Evolutionary conservation across 2,888 invertebrate species (phyloP), one percentile per base, ranked within the genome.

Genomic region (Phragmatobia fuliginosa): DNA sequence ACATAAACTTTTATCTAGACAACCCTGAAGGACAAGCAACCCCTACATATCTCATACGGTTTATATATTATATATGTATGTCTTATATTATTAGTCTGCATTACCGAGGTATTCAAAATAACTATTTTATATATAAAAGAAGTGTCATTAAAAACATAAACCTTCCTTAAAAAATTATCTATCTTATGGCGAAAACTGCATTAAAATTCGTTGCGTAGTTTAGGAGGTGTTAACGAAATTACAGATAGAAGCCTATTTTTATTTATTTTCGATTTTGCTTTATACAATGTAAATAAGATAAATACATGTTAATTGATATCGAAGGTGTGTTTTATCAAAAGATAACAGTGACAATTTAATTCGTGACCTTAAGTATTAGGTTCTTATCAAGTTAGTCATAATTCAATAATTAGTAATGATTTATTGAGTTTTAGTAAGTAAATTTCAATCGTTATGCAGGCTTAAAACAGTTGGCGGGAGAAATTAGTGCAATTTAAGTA

Each of bases 261-360:
- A n/a, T n/a, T n/a, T n/a, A n/a, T n/a, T n/a, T n/a, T 7, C 45
- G 45, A 49, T 6, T 45, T 10, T n/a, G n/a, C n/a, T 49, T 45
- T 45, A 21, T 45, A 21, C 7, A 21, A 21, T 45, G 45, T 45
- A 45, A 49, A n/a, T 49, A n/a, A 49, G 45, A 49, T 49, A n/a
- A 49, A 8, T 21, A 52, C 25, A 52, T 11, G 3, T 25, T 52
- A 52, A n/a, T n/a, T 25, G 52, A 25, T 52, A 25, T 25, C 25
- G 14, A 52, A 52, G 25, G 5, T 52, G 5, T 25, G 8, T 14
- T n/a, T 49, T 63, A 63, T 63, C 49, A 3, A 4, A 6, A 31
- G 45, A 63, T 63, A n/a, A 32, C 14, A 32, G 14, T 45, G 63
- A 45, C 32, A 63, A 49, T 45, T 45, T 45, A 63, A 45, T 63